Evolutionary conservation across 2,888 invertebrate genomes (phyloP).

Genomic region (Meta bourneti): DNA sequence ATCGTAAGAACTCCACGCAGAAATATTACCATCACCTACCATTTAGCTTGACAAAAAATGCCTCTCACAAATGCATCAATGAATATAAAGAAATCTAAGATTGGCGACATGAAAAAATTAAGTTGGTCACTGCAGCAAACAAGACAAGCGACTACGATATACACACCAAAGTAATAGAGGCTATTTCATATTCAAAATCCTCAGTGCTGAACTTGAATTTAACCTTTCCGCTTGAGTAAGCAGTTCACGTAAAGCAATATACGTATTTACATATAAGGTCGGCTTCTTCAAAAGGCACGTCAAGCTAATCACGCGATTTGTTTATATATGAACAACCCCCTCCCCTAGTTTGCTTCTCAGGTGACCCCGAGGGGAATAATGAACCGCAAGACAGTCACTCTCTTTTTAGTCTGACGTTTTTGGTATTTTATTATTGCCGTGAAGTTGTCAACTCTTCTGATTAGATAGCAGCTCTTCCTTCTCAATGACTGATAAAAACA

Average conservation of each 20-base stretch:
- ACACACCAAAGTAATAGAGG: neutral
- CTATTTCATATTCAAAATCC: neutral
- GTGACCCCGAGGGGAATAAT: constrained; percentile 22
- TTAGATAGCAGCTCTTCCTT: constrained; percentile 33
- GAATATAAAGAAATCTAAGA: too few species aligned
- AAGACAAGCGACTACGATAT: neutral
- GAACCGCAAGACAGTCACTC: constrained; percentile 1
- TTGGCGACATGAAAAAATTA: neutral
- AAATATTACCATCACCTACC: too few species aligned
- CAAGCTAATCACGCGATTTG: constrained; percentile 37
- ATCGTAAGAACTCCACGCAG: too few species aligned
- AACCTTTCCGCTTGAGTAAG: neutral
- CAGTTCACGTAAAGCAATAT: neutral
- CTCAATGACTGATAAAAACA: constrained; percentile 7
- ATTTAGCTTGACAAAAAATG: too few species aligned
- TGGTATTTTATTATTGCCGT: neutral
- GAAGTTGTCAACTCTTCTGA: constrained; percentile 40
- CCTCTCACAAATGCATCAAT: too few species aligned
- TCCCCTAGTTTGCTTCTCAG: neutral
- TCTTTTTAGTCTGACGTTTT: neutral
- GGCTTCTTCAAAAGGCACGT: constrained; percentile 53
- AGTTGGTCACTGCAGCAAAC: neutral
- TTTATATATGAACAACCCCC: constrained; percentile 9
- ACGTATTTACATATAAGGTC: neutral
- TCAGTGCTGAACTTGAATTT: neutral